phyloP scores from a whole-genome alignment of 2,113 vertebrate genomes.

The Anguilla rostrata region DNA sequence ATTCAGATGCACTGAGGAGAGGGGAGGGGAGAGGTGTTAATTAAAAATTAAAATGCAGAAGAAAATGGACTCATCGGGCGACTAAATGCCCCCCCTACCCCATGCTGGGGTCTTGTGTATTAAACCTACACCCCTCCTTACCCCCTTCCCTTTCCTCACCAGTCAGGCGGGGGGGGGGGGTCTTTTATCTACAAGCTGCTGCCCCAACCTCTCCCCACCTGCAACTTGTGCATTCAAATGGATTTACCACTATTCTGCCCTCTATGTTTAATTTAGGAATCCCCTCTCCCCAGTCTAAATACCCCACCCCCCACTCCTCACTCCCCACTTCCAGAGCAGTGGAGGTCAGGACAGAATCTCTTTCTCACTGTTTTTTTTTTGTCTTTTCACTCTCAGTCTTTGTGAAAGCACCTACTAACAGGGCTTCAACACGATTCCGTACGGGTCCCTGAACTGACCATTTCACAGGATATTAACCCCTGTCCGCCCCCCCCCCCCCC shows the following conservation, averaged over 20 bases:
- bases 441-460: neutral
- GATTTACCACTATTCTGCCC: neutral
- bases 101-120: neutral
- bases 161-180: neutral
- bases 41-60: neutral
- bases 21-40: neutral
- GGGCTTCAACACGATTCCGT: neutral
- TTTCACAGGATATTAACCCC: neutral
- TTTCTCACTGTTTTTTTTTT: neutral
- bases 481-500: too few relatives aligned
- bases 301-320: neutral
- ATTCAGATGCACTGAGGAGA: neutral
- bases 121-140: neutral
- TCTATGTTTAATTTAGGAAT: neutral
- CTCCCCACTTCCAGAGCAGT: neutral
- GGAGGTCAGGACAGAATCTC: neutral
- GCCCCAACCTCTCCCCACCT: neutral
- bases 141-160: neutral
- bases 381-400: neutral
- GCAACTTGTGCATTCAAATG: neutral
- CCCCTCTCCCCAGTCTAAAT: neutral
- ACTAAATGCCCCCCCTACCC: neutral
- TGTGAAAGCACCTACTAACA: neutral
- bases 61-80: neutral
- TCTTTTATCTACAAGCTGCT: neutral